A percentile compares a stretch with the other conserved stretches of the same genome.
Conservation (phyloP, 2,797 vertebrate species). For the Nasua narica region DNA sequence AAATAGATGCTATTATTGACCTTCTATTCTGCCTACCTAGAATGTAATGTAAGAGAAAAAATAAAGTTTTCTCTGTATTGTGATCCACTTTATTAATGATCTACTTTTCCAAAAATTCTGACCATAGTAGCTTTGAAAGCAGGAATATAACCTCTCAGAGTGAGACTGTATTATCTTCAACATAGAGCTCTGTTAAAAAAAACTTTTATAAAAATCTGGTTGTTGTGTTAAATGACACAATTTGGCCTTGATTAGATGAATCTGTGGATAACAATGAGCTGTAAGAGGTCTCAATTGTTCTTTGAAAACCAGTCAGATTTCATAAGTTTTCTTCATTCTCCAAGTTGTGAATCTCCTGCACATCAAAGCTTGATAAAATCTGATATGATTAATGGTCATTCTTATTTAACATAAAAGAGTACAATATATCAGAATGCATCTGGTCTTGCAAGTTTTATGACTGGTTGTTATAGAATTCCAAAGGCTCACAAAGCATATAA, state of each 20-base stretch:
- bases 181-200: not conserved
- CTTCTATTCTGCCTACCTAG: not conserved
- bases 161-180: not conserved
- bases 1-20: not conserved
- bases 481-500: not conserved
- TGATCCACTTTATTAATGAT: not conserved
- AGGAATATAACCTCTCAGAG: not conserved
- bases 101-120: not conserved
- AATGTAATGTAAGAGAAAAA: not conserved
- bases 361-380: constrained; percentile 3
- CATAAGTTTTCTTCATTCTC: not conserved
- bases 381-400: constrained; percentile 41
- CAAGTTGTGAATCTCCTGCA: not conserved
- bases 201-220: not conserved
- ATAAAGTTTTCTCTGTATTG: not conserved
- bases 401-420: constrained; percentile 36
- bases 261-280: not conserved
- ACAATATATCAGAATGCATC: constrained; percentile 17
- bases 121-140: not conserved
- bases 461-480: not conserved
- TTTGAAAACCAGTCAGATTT: constrained; percentile 17
- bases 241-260: not conserved
- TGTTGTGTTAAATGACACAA: not conserved
- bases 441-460: constrained; percentile 37
- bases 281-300: not conserved